A percentile compares a stretch with the other conserved stretches of the same genome.
Conservation (phyloP, 2,797 vertebrate species). For the Pipistrellus nathusii region DNA sequence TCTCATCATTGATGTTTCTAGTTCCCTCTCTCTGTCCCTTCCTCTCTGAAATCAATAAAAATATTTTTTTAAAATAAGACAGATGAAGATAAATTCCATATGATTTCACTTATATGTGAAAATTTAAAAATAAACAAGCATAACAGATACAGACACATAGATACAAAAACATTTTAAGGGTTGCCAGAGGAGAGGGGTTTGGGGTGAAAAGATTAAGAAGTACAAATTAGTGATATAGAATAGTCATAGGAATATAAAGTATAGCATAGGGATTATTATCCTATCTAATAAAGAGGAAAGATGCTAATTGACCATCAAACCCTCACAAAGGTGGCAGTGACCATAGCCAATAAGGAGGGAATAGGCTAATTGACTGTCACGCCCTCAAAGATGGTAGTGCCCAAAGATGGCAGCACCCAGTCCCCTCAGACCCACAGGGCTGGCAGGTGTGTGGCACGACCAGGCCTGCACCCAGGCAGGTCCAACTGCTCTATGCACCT, state of each 20-base stretch:
- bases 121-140: neutral
- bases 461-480: no score
- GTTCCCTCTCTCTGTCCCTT: neutral
- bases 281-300: no score
- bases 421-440: no score
- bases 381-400: no score
- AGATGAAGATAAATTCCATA: neutral
- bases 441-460: no score
- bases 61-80: neutral
- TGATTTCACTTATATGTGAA: neutral
- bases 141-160: neutral
- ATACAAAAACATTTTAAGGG: neutral
- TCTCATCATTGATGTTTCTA: neutral
- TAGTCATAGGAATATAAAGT: neutral
- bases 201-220: neutral
- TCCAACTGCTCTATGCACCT: no score
- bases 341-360: no score
- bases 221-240: neutral
- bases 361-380: no score
- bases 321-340: no score
- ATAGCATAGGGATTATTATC: neutral
- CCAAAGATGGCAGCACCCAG: no score
- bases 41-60: neutral
- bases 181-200: neutral
- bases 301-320: no score